Conservation (phyloP, 2,888 invertebrate species). For the Bombylius major region DNA sequence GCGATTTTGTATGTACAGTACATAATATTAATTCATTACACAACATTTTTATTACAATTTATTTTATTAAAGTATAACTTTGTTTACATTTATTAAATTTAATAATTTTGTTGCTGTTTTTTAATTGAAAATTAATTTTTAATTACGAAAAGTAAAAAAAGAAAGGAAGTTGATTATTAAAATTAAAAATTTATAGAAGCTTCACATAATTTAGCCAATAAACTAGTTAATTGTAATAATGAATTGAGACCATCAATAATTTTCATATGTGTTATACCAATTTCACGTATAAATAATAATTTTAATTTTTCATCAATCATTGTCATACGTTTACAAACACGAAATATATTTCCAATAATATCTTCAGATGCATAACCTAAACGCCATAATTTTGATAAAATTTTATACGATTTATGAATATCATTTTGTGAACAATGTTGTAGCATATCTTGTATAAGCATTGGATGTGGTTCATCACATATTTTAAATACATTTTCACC, state of each 20-base stretch:
- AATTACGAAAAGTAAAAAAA: too few species aligned
- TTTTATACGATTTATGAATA: slow-evolving; percentile 75
- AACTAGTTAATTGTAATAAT: slow-evolving; percentile 79
- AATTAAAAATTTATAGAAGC: background rate
- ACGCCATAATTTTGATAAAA: slow-evolving; percentile 78
- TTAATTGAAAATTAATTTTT: background rate
- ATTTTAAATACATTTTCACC: slow-evolving; percentile 95
- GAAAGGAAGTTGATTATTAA: too few species aligned
- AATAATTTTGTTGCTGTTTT: too few species aligned
- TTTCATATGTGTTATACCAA: slow-evolving; percentile 80
- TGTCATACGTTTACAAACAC: slow-evolving; percentile 78
- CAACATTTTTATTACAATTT: too few species aligned
- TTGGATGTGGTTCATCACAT: slow-evolving; percentile 97
- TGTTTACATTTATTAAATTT: too few species aligned
- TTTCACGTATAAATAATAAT: slow-evolving; percentile 78
- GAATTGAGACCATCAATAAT: slow-evolving; percentile 81
- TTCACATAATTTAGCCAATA: slow-evolving; percentile 71
- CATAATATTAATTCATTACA: too few species aligned
- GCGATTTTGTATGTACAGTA: too few species aligned
- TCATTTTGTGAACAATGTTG: slow-evolving; percentile 67
- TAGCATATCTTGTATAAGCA: slow-evolving; percentile 84
- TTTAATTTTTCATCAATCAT: slow-evolving; percentile 64
- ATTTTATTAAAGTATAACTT: too few species aligned
- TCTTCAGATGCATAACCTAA: slow-evolving; percentile 96
- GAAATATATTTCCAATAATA: slow-evolving; percentile 87